Evolutionary conservation across 2,888 invertebrate species (phyloP).

Genomic region (Cremastobaeus sp.): DNA sequence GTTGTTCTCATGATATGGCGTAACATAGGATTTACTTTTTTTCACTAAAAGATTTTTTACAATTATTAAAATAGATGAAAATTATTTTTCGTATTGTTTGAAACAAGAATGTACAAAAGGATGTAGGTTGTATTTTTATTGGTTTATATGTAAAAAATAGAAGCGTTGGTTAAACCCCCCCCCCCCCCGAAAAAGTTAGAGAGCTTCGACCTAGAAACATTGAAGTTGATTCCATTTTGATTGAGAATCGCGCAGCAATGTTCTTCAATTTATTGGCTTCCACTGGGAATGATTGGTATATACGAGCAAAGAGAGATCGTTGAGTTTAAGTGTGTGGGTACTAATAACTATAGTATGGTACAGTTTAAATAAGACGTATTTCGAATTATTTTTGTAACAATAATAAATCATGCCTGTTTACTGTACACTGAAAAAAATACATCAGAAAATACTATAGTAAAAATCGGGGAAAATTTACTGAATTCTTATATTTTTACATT

Average conservation of each 20-base stretch:
- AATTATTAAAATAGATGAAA: too few species aligned
- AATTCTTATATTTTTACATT: too few species aligned
- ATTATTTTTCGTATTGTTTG: too few species aligned
- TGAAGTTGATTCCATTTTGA: conserved; percentile 55
- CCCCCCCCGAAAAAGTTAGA: conserved; percentile 30
- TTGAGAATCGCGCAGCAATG: conserved; percentile 49
- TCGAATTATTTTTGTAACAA: not conserved
- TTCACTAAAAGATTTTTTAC: too few species aligned
- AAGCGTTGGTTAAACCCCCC: too few species aligned
- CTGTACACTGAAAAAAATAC: too few species aligned
- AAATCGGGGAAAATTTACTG: too few species aligned
- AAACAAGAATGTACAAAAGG: too few species aligned
- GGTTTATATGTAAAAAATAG: too few species aligned
- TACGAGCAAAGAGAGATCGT: conserved; percentile 60
- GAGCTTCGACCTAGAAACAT: conserved; percentile 27
- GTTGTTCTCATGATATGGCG: too few species aligned
- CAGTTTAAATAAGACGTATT: conserved; percentile 63
- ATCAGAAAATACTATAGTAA: not conserved
- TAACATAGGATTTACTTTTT: too few species aligned
- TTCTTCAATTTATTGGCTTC: conserved; percentile 60
- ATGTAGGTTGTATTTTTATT: too few species aligned
- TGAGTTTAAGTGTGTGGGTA: conserved; percentile 54
- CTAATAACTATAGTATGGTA: conserved; percentile 69
- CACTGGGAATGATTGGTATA: conserved; percentile 51
- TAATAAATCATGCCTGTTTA: not conserved